Conservation (phyloP, 2,113 vertebrate genomes). For the Tragelaphus buxtoni region DNA sequence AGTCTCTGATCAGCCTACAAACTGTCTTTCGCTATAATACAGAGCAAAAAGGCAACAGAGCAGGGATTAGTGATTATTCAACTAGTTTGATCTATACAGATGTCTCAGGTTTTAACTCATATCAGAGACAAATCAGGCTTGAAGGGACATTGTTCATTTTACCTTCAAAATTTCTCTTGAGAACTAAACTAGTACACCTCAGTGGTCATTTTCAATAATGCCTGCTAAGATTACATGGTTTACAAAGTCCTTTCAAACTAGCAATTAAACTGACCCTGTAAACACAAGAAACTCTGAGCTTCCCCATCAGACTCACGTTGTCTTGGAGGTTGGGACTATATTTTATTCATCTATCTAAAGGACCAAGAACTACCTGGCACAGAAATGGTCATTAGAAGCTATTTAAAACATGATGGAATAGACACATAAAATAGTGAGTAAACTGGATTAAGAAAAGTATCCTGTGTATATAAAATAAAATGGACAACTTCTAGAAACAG, state of each 20-base stretch:
- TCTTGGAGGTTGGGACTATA: not conserved
- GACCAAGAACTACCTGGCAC: not conserved
- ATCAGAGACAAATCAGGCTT: not conserved
- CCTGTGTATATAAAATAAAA: not conserved
- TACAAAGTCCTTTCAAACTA: not conserved
- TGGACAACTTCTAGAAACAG: not conserved
- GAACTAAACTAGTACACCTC: not conserved
- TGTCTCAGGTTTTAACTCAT: constrained; percentile 44
- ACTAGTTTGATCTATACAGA: constrained; percentile 11
- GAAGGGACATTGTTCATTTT: not conserved
- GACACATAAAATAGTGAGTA: not conserved
- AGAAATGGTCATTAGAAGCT: not conserved
- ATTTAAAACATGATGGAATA: not conserved
- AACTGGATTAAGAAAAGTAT: not conserved
- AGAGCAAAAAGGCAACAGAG: not conserved
- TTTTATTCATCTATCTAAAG: not conserved
- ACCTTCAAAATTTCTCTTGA: not conserved
- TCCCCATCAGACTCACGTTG: not conserved
- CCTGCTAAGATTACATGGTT: not conserved
- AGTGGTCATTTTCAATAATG: not conserved
- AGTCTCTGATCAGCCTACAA: constrained; percentile 41
- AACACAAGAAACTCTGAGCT: not conserved
- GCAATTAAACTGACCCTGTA: not conserved
- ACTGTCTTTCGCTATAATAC: not conserved
- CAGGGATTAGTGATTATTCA: constrained; percentile 1